A percentile compares a stretch with the other conserved stretches of the same genome.
Conservation (phyloP, 2,888 invertebrate species). For the Agrochola circellaris region DNA sequence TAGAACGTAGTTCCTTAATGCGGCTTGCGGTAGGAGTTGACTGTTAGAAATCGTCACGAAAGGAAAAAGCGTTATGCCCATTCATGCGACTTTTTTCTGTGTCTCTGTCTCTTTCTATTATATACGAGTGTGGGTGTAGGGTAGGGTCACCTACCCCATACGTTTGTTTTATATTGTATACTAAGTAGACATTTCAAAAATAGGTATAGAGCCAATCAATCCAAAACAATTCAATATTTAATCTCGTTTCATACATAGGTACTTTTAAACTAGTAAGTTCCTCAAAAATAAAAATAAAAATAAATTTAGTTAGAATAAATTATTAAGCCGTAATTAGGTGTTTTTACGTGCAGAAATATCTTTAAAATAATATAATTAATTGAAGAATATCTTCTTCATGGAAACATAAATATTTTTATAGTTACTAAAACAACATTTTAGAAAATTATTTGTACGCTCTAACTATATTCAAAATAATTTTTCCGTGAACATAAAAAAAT, state of each 20-base stretch:
- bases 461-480: neutral
- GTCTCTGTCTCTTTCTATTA: no score
- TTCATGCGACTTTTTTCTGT: no score
- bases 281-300: neutral
- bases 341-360: neutral
- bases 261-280: neutral
- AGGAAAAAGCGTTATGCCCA: no score
- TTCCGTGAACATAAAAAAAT: slow-evolving; percentile 13
- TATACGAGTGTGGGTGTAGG: no score
- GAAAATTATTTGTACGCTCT: slow-evolving; percentile 31
- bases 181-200: neutral
- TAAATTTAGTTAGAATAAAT: neutral
- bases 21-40: no score
- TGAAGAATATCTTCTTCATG: neutral
- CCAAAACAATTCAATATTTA: slow-evolving; percentile 45
- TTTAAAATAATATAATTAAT: neutral
- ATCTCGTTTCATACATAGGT: slow-evolving; percentile 44
- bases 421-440: neutral
- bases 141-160: no score
- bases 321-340: neutral
- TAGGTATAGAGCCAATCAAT: slow-evolving; percentile 12
- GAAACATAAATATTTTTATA: neutral
- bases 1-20: no score
- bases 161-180: slow-evolving; percentile 11
- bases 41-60: no score